Conservation (phyloP, 2,113 vertebrate genomes). For the Holacanthus passer region DNA sequence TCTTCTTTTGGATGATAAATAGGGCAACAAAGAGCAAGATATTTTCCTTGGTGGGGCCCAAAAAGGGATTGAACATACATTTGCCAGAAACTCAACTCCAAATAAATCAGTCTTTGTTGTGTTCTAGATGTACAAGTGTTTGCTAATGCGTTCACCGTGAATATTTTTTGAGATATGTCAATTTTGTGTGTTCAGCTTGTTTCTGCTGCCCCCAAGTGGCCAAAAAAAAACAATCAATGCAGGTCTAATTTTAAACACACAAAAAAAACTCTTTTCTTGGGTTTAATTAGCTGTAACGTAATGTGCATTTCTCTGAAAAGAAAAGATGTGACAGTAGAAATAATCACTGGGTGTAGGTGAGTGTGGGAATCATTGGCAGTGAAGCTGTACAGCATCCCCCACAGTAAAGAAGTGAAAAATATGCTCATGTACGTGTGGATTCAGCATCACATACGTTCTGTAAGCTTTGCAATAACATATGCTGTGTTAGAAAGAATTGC, state of each 20-base stretch:
- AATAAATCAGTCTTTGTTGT: not conserved
- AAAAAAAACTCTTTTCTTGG: not conserved
- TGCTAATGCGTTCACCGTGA: not conserved
- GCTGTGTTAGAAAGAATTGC: not conserved
- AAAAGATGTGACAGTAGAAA: not conserved
- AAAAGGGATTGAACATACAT: not conserved
- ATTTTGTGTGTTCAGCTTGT: not conserved
- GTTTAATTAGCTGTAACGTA: not conserved
- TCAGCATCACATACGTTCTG: slow-evolving; percentile 15
- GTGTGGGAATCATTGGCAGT: slow-evolving; percentile 6
- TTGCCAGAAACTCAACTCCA: not conserved
- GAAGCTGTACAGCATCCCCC: not conserved
- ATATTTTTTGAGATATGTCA: not conserved
- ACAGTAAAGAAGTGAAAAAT: slow-evolving; percentile 5
- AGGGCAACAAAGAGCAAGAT: not conserved
- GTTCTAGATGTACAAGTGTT: not conserved
- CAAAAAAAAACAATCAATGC: not conserved
- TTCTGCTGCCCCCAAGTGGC: not conserved
- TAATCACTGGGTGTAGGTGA: slow-evolving; percentile 4
- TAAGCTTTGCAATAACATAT: not conserved
- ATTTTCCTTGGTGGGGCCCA: not conserved
- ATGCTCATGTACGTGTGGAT: not conserved
- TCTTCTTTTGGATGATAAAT: not conserved
- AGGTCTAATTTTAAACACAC: not conserved
- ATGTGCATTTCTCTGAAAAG: not conserved